Evolutionary conservation across 1,140 invertebrate species (phyloP).

Genomic region (Tetramorium parvispinum): DNA sequence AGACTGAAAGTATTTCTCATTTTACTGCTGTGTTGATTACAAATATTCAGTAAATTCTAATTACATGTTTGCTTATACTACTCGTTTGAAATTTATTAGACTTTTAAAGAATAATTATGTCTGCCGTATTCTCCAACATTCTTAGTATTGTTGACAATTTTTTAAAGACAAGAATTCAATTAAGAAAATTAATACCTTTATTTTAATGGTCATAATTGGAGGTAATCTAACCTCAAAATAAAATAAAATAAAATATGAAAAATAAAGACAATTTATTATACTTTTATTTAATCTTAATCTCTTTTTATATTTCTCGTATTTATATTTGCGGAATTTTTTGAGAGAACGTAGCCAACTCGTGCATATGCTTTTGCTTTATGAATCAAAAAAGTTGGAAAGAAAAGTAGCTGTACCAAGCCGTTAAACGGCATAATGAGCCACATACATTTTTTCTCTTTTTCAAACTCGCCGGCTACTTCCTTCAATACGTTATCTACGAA

Average conservation of each 20-base stretch:
- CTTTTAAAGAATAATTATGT: background rate
- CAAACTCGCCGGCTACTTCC: conserved; percentile 72
- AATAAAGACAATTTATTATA: background rate
- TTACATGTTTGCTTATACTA: background rate
- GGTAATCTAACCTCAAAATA: background rate
- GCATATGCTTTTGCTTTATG: background rate
- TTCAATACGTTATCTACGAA: conserved; percentile 67
- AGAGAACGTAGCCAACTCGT: background rate
- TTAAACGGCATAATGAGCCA: conserved; percentile 11
- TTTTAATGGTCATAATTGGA: background rate
- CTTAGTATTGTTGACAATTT: background rate
- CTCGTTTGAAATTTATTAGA: background rate
- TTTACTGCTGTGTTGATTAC: background rate
- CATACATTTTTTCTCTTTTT: conserved; percentile 76
- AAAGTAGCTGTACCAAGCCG: background rate
- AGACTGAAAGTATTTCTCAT: conserved; percentile 74
- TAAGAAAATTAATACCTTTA: background rate
- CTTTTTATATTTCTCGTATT: background rate
- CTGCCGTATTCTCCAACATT: background rate
- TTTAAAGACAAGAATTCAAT: background rate
- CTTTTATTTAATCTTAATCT: background rate
- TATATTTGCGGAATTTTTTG: background rate
- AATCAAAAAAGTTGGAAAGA: background rate
- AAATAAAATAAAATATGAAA: background rate
- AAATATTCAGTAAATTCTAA: background rate